Evolutionary conservation across 2,113 vertebrate genomes (phyloP).

Genomic region (Rhinopithecus roxellana): DNA sequence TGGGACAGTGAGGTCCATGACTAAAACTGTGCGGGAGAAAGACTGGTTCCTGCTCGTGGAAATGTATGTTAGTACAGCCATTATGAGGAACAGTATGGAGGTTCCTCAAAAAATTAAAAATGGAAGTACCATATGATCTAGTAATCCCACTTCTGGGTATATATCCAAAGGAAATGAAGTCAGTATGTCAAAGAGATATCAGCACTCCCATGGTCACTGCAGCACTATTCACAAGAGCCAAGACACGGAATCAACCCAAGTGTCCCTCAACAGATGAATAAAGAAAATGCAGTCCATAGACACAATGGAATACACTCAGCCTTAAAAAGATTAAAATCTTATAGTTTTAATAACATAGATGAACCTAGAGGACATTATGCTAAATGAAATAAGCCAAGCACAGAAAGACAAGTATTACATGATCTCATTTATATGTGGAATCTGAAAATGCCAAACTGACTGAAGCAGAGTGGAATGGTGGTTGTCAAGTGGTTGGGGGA

Average conservation of each 20-base stretch:
- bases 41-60: neutral
- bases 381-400: neutral
- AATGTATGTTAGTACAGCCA: neutral
- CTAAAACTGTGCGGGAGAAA: neutral
- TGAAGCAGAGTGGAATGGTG: neutral
- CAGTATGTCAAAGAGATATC: neutral
- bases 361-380: neutral
- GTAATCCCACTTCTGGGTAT: neutral
- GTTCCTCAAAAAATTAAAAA: neutral
- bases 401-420: neutral
- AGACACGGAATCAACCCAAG: neutral
- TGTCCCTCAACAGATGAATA: neutral
- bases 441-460: neutral
- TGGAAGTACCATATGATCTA: neutral
- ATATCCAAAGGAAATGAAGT: neutral
- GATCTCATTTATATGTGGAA: neutral
- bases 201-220: neutral
- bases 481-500: neutral
- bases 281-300: neutral
- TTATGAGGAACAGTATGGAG: neutral
- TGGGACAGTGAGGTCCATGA: neutral
- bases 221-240: neutral
- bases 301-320: neutral
- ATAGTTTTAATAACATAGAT: neutral
- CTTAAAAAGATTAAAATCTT: neutral